Evolutionary conservation across 2,113 vertebrate genomes (phyloP), one percentile per base, ranked within the genome.

Genomic region (Oenanthe melanoleuca): DNA sequence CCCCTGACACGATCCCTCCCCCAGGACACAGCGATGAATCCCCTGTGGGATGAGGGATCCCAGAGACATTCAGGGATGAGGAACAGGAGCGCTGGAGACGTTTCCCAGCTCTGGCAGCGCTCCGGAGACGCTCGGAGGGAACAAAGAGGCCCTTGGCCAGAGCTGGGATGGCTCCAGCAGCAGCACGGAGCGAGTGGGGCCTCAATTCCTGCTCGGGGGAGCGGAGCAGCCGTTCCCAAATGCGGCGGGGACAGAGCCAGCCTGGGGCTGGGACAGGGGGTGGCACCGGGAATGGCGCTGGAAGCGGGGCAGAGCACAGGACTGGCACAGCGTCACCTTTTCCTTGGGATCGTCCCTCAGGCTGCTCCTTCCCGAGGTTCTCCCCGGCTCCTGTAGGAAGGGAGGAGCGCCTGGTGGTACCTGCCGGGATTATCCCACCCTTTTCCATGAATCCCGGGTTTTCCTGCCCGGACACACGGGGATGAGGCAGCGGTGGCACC

Each of bases 321-420:
- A 44, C 1, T 0, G 3, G 31, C 13, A 42, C 49, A 31, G 1
- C 9, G 84, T 94, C 93, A 98, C 98, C 98, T 97, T 97, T 12
- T 91, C 60, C 78, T 44, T 69, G 4, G 23, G 83, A 12, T 97
- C 94, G 31, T 88, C 60, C 75, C 96, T 96, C 81, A 56, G 73
- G 22, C 12, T 38, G 45, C 13, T 82, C 72, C 95, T 97, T 65
- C 95, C 95, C 0, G 69, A 69, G 53, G 84, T 33, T 73, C 89
- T 97, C 2, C 12, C 8, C 0, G 97, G 89, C 71, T 97, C 97
- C 98, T 98, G 83, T 7, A 25, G 67, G 90, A 80, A 94, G 8
- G 88, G 56, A 16, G 50, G 38, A 85, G 75, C 70, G 19, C 14
- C 3, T 6, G 61, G 59, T 74, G 82, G 26, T 2, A 10, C 49